Evolutionary conservation across 2,113 vertebrate genomes (phyloP).

Genomic region (Cygnus buccinator): DNA sequence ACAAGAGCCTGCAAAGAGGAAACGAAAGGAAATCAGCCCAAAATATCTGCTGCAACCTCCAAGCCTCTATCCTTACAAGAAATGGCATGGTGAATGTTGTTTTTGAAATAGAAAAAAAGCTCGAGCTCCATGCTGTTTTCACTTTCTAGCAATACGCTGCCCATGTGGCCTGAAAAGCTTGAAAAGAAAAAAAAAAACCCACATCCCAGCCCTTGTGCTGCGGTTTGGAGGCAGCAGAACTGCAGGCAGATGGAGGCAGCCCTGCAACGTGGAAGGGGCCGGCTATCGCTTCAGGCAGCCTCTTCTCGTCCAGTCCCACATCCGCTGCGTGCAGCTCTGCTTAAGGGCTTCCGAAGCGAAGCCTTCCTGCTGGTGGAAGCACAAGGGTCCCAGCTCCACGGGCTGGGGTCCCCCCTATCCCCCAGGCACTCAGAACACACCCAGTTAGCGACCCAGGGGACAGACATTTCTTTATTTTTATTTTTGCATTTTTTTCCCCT

Average conservation of each 20-base stretch:
- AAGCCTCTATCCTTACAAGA: not conserved
- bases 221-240: accelerated
- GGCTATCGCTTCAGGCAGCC: accelerated
- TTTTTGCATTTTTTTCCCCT: not conserved
- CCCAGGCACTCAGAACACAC: accelerated
- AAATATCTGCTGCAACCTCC: accelerated
- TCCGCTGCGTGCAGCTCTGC: not conserved
- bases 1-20: accelerated
- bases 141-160: accelerated
- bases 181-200: not conserved
- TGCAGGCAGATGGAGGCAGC: not conserved
- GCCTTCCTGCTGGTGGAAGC: no score
- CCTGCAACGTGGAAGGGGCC: accelerated
- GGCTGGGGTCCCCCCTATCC: not conserved
- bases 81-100: accelerated
- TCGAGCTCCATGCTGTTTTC: not conserved
- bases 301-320: not conserved
- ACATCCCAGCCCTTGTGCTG: accelerated
- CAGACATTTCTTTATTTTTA: not conserved
- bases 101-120: not conserved
- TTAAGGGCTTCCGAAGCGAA: not conserved
- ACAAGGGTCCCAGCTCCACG: accelerated
- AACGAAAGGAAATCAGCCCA: not conserved
- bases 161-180: accelerated
- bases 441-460: not conserved